Evolutionary conservation across 1,140 invertebrate species (phyloP), one percentile per base, ranked within the genome.

Genomic region (Drosophila dunni): DNA sequence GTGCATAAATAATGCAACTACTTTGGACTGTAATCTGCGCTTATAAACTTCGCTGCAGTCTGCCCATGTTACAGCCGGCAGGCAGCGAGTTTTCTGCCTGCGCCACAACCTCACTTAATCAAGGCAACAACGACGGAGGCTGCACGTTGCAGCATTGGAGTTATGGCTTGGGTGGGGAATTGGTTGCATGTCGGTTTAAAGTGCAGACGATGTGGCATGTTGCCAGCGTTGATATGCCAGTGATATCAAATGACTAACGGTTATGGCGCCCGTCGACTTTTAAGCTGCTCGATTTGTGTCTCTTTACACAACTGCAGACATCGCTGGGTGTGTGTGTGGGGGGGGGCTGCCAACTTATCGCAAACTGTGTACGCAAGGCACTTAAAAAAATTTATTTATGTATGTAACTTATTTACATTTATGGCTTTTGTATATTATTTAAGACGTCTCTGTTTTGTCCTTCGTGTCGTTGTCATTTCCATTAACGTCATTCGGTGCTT

Each of bases 21-120:
- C 69, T 66, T 58, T 57, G 10, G 36, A n/a, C 62, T 72, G 62
- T 72, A 72, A 72, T 72, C 69, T 66, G 53, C 54, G 63, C 63
- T 66, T 66, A 53, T 29, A 58, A 72, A 66, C 53, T 72, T 66
- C 17, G 24, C 10, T 40, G 15, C 15, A n/a, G 60, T 42, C 34
- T 24, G 17, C 7, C 13, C n/a, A 15, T 40, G 6, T 36, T 33
- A 20, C 15, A 46, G 4, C 44, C 44, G 15, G 46, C 46, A 24
- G 17, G 46, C 46, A 11, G 17, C 15, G 11, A 40, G 11, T 40
- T n/a, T 11, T 29, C 24, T 29, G 24, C 24, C 24, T 29, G 2
- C 10, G 11, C 38, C 38, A 42, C 38, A 42, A 42, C 9, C 38
- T 42, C 9, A 11, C 40, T 13, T 42, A 13, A n/a, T 42, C 40